A percentile compares a stretch with the other conserved stretches of the same genome.
Conservation (phyloP, 2,113 vertebrate genomes). For the Pterocles burchelli region DNA sequence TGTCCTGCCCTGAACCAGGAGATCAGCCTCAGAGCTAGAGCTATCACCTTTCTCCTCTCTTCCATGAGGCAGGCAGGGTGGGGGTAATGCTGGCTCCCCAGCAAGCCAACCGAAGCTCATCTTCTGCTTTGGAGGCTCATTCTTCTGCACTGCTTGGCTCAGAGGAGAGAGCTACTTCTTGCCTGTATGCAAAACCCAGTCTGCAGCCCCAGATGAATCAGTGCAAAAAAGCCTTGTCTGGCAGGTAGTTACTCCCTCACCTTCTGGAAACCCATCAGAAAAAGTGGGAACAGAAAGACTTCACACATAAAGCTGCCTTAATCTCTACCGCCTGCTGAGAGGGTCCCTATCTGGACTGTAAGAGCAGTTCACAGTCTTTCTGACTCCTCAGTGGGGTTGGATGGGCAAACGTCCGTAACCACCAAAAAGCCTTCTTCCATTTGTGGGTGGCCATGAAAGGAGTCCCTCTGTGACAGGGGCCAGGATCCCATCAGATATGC, state of each 20-base stretch:
- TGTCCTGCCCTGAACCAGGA: not conserved
- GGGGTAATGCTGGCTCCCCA: not conserved
- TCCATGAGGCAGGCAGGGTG: not conserved
- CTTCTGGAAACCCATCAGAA: not conserved
- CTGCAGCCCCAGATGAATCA: not conserved
- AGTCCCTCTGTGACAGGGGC: not conserved
- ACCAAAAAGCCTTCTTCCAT: not conserved
- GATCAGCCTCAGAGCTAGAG: not conserved
- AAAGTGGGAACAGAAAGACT: not conserved
- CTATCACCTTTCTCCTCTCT: not conserved
- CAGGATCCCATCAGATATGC: not conserved
- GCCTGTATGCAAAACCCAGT: not conserved
- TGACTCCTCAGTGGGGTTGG: not conserved
- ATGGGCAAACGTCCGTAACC: rapidly evolving
- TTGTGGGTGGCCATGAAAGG: not conserved
- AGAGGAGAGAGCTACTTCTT: not conserved
- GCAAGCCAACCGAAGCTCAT: rapidly evolving
- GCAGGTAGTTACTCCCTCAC: not conserved
- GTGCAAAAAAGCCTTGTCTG: not conserved
- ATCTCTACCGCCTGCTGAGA: not conserved
- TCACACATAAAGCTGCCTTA: not conserved
- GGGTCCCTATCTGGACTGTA: not conserved
- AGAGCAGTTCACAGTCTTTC: not conserved
- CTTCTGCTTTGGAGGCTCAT: not conserved
- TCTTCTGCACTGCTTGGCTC: not conserved